phyloP scores from a whole-genome alignment of 2,888 invertebrate species.

The Rhaphigaster nebulosa region DNA sequence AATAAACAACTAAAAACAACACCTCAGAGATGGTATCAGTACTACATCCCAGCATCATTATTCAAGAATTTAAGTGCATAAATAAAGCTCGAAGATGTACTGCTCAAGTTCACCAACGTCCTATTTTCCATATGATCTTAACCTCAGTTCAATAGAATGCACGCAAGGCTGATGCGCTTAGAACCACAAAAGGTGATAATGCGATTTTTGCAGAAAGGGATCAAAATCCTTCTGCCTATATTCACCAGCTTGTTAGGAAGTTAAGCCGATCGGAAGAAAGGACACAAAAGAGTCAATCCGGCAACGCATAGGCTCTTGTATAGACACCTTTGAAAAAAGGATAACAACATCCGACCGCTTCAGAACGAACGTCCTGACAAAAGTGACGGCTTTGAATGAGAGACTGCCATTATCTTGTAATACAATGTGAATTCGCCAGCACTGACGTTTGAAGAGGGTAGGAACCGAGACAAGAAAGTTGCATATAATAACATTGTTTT shows the following conservation, averaged over 20 bases:
- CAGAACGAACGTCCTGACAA: not conserved
- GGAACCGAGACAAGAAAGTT: not conserved
- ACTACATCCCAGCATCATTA: too few relatives aligned
- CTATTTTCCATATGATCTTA: not conserved
- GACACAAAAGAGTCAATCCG: not conserved
- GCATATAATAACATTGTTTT: not conserved
- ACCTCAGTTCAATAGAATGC: not conserved
- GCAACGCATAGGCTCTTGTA: not conserved
- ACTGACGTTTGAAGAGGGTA: not conserved
- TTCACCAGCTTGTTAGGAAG: not conserved
- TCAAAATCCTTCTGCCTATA: not conserved
- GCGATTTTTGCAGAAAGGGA: not conserved
- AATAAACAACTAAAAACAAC: too few relatives aligned
- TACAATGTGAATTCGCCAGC: conserved; percentile 32
- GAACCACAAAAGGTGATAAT: not conserved
- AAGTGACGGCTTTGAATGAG: conserved; percentile 18
- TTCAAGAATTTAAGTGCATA: too few relatives aligned
- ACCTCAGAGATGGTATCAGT: too few relatives aligned
- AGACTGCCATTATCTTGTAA: not conserved
- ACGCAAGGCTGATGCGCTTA: not conserved
- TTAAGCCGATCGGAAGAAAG: not conserved
- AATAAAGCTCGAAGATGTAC: too few relatives aligned
- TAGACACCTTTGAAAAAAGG: conserved; percentile 6
- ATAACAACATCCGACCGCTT: not conserved
- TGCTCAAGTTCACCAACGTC: too few relatives aligned